Percentiles rank a stretch among this genome's conserved stretches.
Evolutionary conservation across 1,140 invertebrate species (phyloP).

Genomic region (Drosophila quadrilineata): DNA sequence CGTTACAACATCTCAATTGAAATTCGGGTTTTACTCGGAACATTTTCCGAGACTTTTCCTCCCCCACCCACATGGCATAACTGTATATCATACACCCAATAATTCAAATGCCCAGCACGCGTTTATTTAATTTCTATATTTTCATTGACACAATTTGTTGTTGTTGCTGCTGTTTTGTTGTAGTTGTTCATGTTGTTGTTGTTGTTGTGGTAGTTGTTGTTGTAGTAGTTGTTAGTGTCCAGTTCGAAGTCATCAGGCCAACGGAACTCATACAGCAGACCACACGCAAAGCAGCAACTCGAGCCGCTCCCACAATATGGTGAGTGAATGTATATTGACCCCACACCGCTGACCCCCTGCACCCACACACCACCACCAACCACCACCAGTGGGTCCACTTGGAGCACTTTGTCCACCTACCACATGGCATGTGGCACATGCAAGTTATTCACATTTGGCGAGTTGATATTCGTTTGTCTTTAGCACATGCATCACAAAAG

Average conservation of each 20-base stretch:
- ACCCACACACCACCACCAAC: background rate
- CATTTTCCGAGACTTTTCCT: slow-evolving; percentile 27
- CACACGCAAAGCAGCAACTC: slow-evolving; percentile 18
- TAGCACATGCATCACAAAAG: slow-evolving; percentile 72
- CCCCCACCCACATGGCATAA: background rate
- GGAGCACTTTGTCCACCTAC: no score
- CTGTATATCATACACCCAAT: background rate
- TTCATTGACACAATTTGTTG: slow-evolving; percentile 39
- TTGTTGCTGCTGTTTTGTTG: no score
- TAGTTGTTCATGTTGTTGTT: no score
- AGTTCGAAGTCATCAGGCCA: slow-evolving; percentile 15
- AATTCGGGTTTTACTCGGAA: background rate
- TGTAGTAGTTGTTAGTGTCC: background rate
- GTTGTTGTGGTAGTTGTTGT: background rate
- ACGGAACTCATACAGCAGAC: slow-evolving; percentile 13
- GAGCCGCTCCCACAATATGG: slow-evolving; percentile 25
- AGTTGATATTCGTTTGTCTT: slow-evolving; percentile 67
- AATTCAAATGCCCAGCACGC: slow-evolving; percentile 32
- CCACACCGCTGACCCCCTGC: background rate
- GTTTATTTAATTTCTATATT: slow-evolving; percentile 42
- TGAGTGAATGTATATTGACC: background rate
- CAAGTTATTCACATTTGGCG: slow-evolving; percentile 18
- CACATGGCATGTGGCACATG: no score
- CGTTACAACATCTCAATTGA: background rate
- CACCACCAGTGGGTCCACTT: no score